Base-by-base conservation (phyloP, 2,888 invertebrate species). In the Diploptera punctata region DNA sequence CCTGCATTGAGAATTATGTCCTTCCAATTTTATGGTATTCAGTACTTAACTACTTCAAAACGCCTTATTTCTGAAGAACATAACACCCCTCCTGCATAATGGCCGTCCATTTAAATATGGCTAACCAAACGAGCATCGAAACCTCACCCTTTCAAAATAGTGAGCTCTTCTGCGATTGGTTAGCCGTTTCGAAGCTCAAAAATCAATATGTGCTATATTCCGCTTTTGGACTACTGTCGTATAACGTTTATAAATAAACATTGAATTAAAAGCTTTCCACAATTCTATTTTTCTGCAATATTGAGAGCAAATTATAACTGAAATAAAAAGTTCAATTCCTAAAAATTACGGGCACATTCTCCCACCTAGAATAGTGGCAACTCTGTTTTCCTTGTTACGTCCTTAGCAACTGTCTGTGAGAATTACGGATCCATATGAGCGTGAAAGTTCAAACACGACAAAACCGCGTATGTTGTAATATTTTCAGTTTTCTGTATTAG, bases 181-280 rank as follows among this genome's bases (percentile, higher is more conserved):
- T 81, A 81, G 82, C 83, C 81, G 83, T 84, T 82, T 83, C 86
- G 83, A 86, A 86, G 87, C 83, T 83, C 87, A 88, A 88, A 88
- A 88, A 88, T 88, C 88, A 88, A 88, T 88, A 88, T 65, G 65
- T 26, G 65, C 65, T 65, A 65, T 65, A 65, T 65, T 65, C 65
- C 65, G 65, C 65, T 65, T 47, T 65, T 65, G 65, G 65, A 65
- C 26, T 65, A 57, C 31, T 57, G 29, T 24, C 57, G 2, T 29
- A 21, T 16, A 5, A n/a, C 2, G 29, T 29, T 29, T 29, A 29
- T 57, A 57, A 57, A 57, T 57, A 57, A 57, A 29, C 29, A 29
- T 31, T 52, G 9, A 1, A 9, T 21, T 5, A 24, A 52, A 52
- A 9, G 24, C 3, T 52, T 49, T 49, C 2, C 18, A 4, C 3